A percentile compares a stretch with the other conserved stretches of the same genome.
Evolutionary conservation across 1,140 invertebrate species (phyloP).

Genomic region (Conus betulinus): DNA sequence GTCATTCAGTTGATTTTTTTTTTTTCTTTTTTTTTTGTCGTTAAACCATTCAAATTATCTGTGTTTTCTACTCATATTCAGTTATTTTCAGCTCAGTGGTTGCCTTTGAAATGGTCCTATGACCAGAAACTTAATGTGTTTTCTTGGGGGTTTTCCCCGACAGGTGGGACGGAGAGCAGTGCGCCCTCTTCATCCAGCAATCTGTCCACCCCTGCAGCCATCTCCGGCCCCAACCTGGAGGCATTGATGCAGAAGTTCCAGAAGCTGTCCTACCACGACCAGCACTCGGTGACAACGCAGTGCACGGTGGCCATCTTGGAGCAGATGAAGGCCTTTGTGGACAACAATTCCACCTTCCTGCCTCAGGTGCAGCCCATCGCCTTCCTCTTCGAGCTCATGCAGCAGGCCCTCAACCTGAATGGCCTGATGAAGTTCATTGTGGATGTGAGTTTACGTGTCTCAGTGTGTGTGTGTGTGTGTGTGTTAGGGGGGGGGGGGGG

Average conservation of each 20-base stretch:
- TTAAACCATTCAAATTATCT: too few species aligned
- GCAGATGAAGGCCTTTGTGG: slow-evolving; percentile 79
- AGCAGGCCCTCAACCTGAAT: slow-evolving; percentile 94
- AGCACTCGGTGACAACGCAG: slow-evolving; percentile 88
- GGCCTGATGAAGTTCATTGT: slow-evolving; percentile 95
- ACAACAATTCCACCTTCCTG: slow-evolving; percentile 88
- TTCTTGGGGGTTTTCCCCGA: neutral
- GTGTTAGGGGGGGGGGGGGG: too few species aligned
- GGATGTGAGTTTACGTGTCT: slow-evolving; percentile 75
- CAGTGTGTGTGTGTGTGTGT: neutral
- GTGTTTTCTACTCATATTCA: too few species aligned
- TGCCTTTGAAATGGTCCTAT: too few species aligned
- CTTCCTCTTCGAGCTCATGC: slow-evolving; percentile 97
- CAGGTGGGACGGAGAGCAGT: slow-evolving; percentile 8
- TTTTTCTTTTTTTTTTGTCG: too few species aligned
- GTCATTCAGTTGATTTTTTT: too few species aligned
- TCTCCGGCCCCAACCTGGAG: slow-evolving; percentile 60
- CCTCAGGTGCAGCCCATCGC: slow-evolving; percentile 96
- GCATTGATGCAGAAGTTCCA: slow-evolving; percentile 81
- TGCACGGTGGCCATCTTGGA: slow-evolving; percentile 92
- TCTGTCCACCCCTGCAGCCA: neutral
- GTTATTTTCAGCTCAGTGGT: too few species aligned
- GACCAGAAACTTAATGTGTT: too few species aligned
- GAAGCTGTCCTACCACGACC: slow-evolving; percentile 95
- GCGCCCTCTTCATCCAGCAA: neutral